phyloP scores from a whole-genome alignment of 2,888 invertebrate genomes.

The Melinaea marsaeus region DNA sequence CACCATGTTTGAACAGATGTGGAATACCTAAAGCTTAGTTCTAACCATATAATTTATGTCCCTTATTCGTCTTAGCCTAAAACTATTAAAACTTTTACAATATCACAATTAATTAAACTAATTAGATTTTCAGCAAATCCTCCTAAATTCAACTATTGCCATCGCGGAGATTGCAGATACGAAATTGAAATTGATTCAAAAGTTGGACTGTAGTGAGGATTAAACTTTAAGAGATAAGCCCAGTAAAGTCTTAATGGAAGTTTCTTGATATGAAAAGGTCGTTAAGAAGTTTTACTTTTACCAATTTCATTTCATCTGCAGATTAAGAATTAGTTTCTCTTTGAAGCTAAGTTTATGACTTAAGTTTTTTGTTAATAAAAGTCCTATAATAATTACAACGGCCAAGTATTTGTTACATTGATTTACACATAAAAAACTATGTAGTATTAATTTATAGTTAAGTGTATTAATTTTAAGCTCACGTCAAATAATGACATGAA shows the following conservation, averaged over 20 bases:
- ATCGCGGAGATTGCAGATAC: slow-evolving; percentile 13
- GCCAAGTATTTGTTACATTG: too few species aligned
- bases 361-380: slow-evolving; percentile 2
- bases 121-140: neutral
- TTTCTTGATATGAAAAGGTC: slow-evolving; percentile 18
- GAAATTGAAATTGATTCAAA: slow-evolving; percentile 23
- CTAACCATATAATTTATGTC: too few species aligned
- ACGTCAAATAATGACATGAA: too few species aligned
- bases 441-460: too few species aligned
- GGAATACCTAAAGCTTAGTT: too few species aligned
- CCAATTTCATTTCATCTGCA: slow-evolving; percentile 10
- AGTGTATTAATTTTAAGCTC: too few species aligned
- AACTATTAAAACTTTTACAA: too few species aligned
- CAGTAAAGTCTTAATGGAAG: slow-evolving; percentile 20
- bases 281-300: slow-evolving; percentile 18
- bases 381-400: too few species aligned
- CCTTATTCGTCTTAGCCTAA: too few species aligned
- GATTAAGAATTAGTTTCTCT: slow-evolving; percentile 8
- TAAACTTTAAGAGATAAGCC: slow-evolving; percentile 22
- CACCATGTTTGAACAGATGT: neutral
- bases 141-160: neutral
- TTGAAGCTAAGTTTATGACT: slow-evolving; percentile 1
- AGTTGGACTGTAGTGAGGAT: slow-evolving; percentile 14
- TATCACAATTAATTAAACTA: neutral
- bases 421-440: too few species aligned